These are phyloP conservation scores for Drosophila borborema DNA, from an alignment of 2,888 invertebrate genomes.

Conservation along the genomic window DNA sequence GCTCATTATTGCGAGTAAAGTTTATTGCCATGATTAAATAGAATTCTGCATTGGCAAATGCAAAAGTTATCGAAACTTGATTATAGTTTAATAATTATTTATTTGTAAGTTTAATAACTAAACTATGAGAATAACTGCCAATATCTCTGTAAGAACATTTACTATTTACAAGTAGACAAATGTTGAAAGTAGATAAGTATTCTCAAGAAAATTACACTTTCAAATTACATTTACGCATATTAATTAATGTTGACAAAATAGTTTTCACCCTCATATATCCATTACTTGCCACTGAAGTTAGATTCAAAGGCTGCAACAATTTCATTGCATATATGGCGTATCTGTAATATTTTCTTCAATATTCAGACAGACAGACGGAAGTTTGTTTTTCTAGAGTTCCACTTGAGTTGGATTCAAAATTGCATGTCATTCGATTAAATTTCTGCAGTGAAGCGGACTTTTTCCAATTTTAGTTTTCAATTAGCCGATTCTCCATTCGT, in stretches of 20 bases:
- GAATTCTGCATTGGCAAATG: not conserved
- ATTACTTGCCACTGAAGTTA: not conserved
- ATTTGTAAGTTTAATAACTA: not conserved
- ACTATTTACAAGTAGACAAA: too few species aligned
- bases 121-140: not conserved
- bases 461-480: conserved; percentile 56
- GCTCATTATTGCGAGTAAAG: conserved; percentile 30
- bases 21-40: conserved; percentile 39
- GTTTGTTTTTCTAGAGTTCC: not conserved
- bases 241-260: too few species aligned
- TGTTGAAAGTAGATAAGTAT: too few species aligned
- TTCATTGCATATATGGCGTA: not conserved
- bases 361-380: not conserved
- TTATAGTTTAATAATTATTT: not conserved
- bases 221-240: too few species aligned
- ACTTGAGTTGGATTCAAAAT: conserved; percentile 2
- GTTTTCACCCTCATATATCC: not conserved
- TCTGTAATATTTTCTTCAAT: not conserved
- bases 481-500: conserved; percentile 51
- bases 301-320: not conserved
- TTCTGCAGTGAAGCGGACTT: conserved; percentile 17
- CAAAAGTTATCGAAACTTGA: not conserved
- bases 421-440: conserved; percentile 4
- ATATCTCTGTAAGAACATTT: not conserved
- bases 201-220: too few species aligned